Evolutionary conservation across 2,113 vertebrate genomes (phyloP), one percentile per base, ranked within the genome.

Genomic region (Cromileptes altivelis): DNA sequence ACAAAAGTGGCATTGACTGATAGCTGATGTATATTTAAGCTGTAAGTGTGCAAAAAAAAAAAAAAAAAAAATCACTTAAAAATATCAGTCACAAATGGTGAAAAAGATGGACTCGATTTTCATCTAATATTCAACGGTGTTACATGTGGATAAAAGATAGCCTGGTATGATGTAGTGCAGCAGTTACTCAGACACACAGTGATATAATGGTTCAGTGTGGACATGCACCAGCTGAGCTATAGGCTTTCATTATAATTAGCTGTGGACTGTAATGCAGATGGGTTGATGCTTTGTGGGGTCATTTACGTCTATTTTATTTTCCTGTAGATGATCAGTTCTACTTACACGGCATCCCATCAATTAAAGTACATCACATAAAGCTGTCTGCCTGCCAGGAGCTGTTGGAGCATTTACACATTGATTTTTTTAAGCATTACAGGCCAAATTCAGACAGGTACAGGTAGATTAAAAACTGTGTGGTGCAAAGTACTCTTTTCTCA

Each of bases 231-330:
- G 52, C 33, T 18, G 18, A 5, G 49, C 49, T n/a, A 60, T 13
- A 70, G 70, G 70, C 84, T 87, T 86, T 87, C 65, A 73, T 67
- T 72, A 23, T 87, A 85, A 90, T 91, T 80, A 89, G 75, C 52
- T 21, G 12, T 42, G 58, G 61, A 65, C 50, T n/a, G 75, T 80
- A 69, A 70, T 74, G 57, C 71, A 33, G 80, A 74, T 37, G 70
- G 25, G 63, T 70, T 72, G 77, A 81, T 50, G 69, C 67, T 53
- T 57, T 47, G 33, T 61, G 47, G 70, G 82, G 72, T 91, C 77
- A 78, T 88, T 78, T 77, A 23, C 33, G 23, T 57, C 78, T 37
- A 27, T 74, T 86, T 88, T 76, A 83, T 75, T n/a, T 80, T 64
- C 27, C 60, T 33, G 56, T 21, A 55, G 37, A 81, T 63, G 75